phyloP scores from a whole-genome alignment of 23 tunicate genomes.

The Halocynthia aurantium region DNA sequence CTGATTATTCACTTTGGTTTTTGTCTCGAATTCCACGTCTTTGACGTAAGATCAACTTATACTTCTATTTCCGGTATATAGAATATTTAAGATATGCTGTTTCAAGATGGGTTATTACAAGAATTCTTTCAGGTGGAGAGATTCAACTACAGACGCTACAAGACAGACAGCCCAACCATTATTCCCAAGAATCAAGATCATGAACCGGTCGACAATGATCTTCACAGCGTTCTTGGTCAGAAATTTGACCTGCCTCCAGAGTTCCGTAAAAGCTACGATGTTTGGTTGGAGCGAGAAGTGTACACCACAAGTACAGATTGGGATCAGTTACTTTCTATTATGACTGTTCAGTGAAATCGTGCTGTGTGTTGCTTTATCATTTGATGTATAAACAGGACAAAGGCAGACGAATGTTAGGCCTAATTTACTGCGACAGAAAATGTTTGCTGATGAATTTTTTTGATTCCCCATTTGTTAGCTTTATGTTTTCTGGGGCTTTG shows the following conservation, averaged over 20 bases:
- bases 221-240: constrained; percentile 71
- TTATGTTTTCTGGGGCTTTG: too few relatives aligned
- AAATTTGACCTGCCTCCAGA: constrained; percentile 80
- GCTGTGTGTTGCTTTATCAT: too few relatives aligned
- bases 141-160: constrained; percentile 25
- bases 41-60: too few relatives aligned
- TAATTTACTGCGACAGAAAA: too few relatives aligned
- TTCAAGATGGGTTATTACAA: background rate
- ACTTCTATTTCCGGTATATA: too few relatives aligned
- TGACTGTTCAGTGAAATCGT: constrained; percentile 43
- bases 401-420: too few relatives aligned
- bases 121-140: constrained; percentile 13
- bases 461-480: too few relatives aligned
- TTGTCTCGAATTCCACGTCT: too few relatives aligned
- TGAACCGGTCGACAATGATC: constrained; percentile 73
- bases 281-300: constrained; percentile 98
- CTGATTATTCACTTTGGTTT: too few relatives aligned
- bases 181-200: constrained; percentile 34
- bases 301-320: constrained; percentile 67
- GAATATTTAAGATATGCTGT: background rate
- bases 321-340: constrained; percentile 77
- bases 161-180: constrained; percentile 24
- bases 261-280: constrained; percentile 67
- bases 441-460: too few relatives aligned
- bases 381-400: too few relatives aligned